These are phyloP conservation scores for Polyommatus icarus DNA, from an alignment of 2,888 invertebrate species.

Conservation along the genomic window DNA sequence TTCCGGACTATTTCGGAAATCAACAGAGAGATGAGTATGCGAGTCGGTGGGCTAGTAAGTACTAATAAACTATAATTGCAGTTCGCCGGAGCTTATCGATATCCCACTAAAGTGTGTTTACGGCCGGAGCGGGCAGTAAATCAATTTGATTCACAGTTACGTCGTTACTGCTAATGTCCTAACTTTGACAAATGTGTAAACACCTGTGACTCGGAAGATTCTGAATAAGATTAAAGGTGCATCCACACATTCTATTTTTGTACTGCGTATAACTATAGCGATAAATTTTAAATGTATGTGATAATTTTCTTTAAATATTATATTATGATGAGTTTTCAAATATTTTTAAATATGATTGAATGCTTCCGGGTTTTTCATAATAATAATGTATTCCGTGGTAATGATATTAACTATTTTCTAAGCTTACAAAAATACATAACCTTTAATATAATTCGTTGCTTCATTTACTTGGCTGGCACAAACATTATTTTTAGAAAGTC, in stretches of 20 bases:
- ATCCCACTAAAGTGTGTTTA: conserved; percentile 20
- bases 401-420: no score
- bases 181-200: conserved; percentile 37
- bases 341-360: no score
- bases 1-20: background rate
- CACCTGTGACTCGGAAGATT: conserved; percentile 35
- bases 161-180: conserved; percentile 35
- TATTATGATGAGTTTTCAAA: no score
- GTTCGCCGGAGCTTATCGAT: conserved; percentile 5
- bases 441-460: background rate
- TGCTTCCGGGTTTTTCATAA: no score
- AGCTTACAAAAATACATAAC: no score
- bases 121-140: conserved; percentile 9
- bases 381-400: no score
- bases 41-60: conserved; percentile 2
- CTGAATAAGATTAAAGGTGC: conserved; percentile 31
- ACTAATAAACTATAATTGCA: conserved; percentile 23
- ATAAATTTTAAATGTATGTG: background rate
- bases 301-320: background rate
- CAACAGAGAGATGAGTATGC: background rate
- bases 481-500: background rate
- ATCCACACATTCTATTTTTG: conserved; percentile 12
- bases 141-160: conserved; percentile 34
- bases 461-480: background rate
- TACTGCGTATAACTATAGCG: background rate